These are phyloP conservation scores for Hoplias malabaricus DNA, from an alignment of 2,113 vertebrate species.

Conservation along the genomic window DNA sequence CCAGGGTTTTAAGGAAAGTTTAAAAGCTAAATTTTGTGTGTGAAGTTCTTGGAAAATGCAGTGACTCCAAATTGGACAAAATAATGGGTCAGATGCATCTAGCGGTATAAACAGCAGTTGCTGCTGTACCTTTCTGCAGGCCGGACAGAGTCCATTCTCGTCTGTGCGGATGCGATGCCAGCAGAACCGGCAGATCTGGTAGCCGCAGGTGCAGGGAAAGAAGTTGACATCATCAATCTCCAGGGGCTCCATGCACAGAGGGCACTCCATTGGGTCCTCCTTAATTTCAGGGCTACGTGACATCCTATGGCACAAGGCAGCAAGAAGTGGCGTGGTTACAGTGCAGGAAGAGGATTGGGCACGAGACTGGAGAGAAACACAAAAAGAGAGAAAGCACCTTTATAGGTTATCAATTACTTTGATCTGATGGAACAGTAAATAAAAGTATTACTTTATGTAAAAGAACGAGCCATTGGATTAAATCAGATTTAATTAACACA, in stretches of 20 bases:
- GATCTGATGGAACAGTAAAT: neutral
- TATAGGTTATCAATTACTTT: neutral
- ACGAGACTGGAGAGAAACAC: neutral
- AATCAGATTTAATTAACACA: too few species aligned
- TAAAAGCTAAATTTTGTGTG: too few species aligned
- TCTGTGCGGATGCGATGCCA: conserved; percentile 94
- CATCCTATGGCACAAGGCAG: conserved; percentile 66
- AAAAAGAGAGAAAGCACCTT: neutral
- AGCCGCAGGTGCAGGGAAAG: conserved; percentile 93
- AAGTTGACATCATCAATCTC: conserved; percentile 94
- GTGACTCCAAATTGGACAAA: neutral
- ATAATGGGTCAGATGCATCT: neutral
- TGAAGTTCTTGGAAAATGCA: neutral
- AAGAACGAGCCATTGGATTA: too few species aligned
- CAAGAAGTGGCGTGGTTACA: conserved; percentile 28
- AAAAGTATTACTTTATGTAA: too few species aligned
- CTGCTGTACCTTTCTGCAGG: conserved; percentile 86
- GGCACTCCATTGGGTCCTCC: conserved; percentile 91
- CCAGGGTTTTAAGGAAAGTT: too few species aligned
- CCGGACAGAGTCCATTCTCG: conserved; percentile 92
- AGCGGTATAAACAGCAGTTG: neutral
- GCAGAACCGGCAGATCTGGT: conserved; percentile 93
- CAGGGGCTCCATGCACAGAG: conserved; percentile 90
- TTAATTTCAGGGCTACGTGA: conserved; percentile 88
- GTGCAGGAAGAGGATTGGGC: neutral